phyloP scores from a whole-genome alignment of 2,888 invertebrate genomes.

The Physocephala rufipes region DNA sequence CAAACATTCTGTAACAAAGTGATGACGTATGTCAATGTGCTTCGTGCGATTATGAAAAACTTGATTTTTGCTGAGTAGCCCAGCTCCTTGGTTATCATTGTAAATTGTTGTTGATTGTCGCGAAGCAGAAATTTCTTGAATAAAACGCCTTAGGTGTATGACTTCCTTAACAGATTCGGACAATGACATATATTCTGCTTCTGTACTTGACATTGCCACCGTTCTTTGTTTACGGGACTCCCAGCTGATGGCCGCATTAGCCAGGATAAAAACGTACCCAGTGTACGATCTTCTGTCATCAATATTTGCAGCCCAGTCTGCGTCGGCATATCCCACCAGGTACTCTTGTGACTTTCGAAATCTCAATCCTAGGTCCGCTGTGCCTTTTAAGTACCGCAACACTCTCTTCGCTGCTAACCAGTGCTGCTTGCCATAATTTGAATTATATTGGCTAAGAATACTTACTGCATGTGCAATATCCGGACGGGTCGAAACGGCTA shows the following conservation, averaged over 20 bases:
- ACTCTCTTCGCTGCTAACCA: slow-evolving; percentile 1
- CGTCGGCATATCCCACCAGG: slow-evolving; percentile 31
- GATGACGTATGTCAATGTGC: slow-evolving; percentile 14
- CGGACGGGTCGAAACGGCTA: slow-evolving; percentile 42
- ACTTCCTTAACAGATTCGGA: slow-evolving; percentile 38
- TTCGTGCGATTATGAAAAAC: slow-evolving; percentile 1
- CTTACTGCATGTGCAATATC: too few relatives aligned
- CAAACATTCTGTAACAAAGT: slow-evolving; percentile 29
- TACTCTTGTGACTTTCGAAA: neutral
- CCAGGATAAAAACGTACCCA: slow-evolving; percentile 34
- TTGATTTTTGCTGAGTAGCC: neutral
- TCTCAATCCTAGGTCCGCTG: neutral
- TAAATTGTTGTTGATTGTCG: neutral
- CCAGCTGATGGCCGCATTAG: slow-evolving; percentile 33
- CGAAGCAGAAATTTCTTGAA: slow-evolving; percentile 22
- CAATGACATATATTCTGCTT: slow-evolving; percentile 35
- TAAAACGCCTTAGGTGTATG: slow-evolving; percentile 28
- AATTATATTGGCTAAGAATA: slow-evolving; percentile 37
- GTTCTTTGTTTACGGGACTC: slow-evolving; percentile 37
- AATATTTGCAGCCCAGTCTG: slow-evolving; percentile 41
- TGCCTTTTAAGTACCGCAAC: neutral
- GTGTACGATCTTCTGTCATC: slow-evolving; percentile 36
- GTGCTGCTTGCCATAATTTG: slow-evolving; percentile 28
- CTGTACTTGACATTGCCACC: slow-evolving; percentile 37
- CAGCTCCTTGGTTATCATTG: slow-evolving; percentile 14